Conservation (phyloP, 2,797 vertebrate species). For the Monodelphis domestica region DNA sequence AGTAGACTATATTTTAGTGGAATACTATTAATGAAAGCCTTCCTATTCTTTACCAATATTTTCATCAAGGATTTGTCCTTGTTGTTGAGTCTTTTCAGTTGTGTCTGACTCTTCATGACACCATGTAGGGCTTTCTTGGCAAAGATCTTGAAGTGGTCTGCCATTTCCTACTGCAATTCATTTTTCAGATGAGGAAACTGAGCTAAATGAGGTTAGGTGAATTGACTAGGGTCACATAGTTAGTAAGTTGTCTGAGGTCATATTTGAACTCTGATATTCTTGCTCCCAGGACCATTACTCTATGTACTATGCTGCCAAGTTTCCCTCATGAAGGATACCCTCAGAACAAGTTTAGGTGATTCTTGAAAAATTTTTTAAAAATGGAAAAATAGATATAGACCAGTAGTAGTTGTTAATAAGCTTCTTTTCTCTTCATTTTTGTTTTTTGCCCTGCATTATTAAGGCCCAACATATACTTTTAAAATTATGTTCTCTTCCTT, state of each 20-base stretch:
- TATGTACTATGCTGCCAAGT: background rate
- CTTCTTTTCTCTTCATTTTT: background rate
- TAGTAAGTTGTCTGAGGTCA: background rate
- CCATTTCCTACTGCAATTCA: background rate
- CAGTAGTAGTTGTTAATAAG: background rate
- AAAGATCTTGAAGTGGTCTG: background rate
- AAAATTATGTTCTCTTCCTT: background rate
- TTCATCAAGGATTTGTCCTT: background rate
- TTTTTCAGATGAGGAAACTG: background rate
- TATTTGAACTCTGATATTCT: background rate
- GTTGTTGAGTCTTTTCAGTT: background rate
- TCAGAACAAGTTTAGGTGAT: background rate
- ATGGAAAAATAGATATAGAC: background rate
- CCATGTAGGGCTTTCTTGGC: background rate
- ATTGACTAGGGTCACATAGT: background rate
- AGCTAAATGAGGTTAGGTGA: background rate
- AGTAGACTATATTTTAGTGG: background rate
- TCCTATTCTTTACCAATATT: background rate
- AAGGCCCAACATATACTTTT: background rate
- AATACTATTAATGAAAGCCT: background rate
- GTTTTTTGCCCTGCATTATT: background rate
- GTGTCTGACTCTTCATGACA: background rate
- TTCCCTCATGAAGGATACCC: background rate
- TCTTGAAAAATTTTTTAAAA: background rate
- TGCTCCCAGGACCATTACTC: background rate